phyloP scores from a whole-genome alignment of 2,888 invertebrate genomes.

The Alsophila aescularia region DNA sequence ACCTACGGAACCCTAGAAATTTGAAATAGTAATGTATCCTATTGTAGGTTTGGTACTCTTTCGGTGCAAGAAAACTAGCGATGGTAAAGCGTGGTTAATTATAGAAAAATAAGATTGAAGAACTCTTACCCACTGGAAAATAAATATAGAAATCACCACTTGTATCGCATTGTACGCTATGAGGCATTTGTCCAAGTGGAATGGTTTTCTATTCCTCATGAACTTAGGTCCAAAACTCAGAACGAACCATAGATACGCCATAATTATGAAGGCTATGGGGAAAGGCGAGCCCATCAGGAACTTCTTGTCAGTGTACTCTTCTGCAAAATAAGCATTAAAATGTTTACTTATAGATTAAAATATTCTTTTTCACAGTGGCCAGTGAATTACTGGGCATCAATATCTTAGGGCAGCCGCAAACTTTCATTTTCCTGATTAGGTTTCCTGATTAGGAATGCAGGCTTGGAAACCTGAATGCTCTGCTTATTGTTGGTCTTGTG shows the following conservation, averaged over 20 bases:
- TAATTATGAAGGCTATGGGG: constrained; percentile 80
- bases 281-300: constrained; percentile 87
- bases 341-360: not conserved
- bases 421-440: no score
- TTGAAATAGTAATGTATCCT: no score
- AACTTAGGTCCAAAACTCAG: constrained; percentile 87
- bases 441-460: no score
- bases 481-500: no score
- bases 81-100: not conserved
- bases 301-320: constrained; percentile 68
- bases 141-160: constrained; percentile 81
- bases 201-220: constrained; percentile 87
- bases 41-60: no score
- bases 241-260: constrained; percentile 87
- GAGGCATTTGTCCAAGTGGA: constrained; percentile 84
- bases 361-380: no score
- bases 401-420: no score
- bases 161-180: constrained; percentile 87
- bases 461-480: no score
- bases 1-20: no score
- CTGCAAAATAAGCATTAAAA: constrained; percentile 39
- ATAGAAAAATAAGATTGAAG: not conserved
- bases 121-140: constrained; percentile 77
- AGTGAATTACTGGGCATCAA: no score
- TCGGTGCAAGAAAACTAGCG: no score